These are phyloP conservation scores for Drosophila sechellia DNA, from an alignment of 1,140 invertebrate genomes.

Conservation along the genomic window DNA sequence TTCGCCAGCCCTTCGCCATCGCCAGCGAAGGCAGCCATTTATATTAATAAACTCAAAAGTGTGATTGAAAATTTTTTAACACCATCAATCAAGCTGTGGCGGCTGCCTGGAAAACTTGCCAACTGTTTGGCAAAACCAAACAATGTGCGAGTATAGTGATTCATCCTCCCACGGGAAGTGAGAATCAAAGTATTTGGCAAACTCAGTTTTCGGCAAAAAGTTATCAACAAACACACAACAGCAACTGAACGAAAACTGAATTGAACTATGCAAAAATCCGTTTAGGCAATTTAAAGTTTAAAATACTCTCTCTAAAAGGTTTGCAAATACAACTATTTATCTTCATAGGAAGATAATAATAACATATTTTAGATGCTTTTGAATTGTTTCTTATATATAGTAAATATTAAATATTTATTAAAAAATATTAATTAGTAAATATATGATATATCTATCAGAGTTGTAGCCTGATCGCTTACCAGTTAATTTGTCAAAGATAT, in stretches of 20 bases:
- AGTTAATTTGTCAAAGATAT: neutral
- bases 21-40: constrained; percentile 19
- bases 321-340: too few species aligned
- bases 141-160: constrained; percentile 20
- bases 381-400: too few species aligned
- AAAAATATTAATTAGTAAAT: too few species aligned
- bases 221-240: constrained; percentile 43
- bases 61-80: constrained; percentile 30
- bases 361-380: too few species aligned
- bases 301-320: constrained; percentile 8
- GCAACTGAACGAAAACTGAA: constrained; percentile 6
- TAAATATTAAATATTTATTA: neutral
- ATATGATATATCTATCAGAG: neutral
- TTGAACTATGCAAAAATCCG: neutral
- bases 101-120: constrained; percentile 29
- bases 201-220: constrained; percentile 47
- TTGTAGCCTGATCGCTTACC: neutral
- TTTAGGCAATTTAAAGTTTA: constrained; percentile 1
- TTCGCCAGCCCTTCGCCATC: neutral
- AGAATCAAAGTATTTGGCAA: constrained; percentile 46
- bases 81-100: constrained; percentile 50
- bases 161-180: constrained; percentile 1
- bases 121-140: constrained; percentile 39
- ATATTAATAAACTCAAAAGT: constrained; percentile 54
- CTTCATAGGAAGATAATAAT: too few species aligned